These are phyloP conservation scores for Thalassoma bifasciatum DNA, from an alignment of 2,113 vertebrate species.

Conservation along the genomic window DNA sequence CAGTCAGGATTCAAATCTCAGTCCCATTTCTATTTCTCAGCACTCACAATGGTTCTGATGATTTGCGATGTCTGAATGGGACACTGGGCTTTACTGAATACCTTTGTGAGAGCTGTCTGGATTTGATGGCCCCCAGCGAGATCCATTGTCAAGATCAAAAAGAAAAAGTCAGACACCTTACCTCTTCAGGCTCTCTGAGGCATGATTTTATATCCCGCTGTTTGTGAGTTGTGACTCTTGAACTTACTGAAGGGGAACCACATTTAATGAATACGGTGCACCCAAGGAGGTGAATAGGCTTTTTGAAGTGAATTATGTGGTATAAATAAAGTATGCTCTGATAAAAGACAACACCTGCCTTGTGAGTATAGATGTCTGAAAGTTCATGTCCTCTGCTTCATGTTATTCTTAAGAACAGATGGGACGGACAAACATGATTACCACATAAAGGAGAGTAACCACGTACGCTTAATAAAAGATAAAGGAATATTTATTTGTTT, in stretches of 20 bases:
- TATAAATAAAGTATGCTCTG: constrained; percentile 30
- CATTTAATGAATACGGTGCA: constrained; percentile 53
- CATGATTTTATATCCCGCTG: constrained; percentile 48
- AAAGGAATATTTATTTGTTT: constrained; percentile 1
- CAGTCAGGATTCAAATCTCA: constrained; percentile 39
- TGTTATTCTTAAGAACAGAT: not conserved
- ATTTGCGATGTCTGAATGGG: constrained; percentile 26
- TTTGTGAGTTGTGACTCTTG: constrained; percentile 59
- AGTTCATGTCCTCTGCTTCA: constrained; percentile 1
- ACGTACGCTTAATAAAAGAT: not conserved
- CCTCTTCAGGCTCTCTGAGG: constrained; percentile 43
- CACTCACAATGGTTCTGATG: constrained; percentile 29
- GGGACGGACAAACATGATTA: not conserved
- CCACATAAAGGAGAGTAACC: not conserved
- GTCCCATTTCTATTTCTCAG: not conserved
- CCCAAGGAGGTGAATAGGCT: constrained; percentile 18
- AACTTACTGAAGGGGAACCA: constrained; percentile 46
- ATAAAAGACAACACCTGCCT: constrained; percentile 29
- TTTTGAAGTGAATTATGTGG: constrained; percentile 38
- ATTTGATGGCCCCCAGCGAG: constrained; percentile 44
- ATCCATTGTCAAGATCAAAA: constrained; percentile 58
- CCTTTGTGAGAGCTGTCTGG: constrained; percentile 56
- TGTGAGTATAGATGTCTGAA: constrained; percentile 1
- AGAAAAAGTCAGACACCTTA: constrained; percentile 53
- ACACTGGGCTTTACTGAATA: constrained; percentile 41